A percentile compares a stretch with the other conserved stretches of the same genome.
Evolutionary conservation across 1,140 invertebrate genomes (phyloP).

Genomic region (Drosophila ercepeae): DNA sequence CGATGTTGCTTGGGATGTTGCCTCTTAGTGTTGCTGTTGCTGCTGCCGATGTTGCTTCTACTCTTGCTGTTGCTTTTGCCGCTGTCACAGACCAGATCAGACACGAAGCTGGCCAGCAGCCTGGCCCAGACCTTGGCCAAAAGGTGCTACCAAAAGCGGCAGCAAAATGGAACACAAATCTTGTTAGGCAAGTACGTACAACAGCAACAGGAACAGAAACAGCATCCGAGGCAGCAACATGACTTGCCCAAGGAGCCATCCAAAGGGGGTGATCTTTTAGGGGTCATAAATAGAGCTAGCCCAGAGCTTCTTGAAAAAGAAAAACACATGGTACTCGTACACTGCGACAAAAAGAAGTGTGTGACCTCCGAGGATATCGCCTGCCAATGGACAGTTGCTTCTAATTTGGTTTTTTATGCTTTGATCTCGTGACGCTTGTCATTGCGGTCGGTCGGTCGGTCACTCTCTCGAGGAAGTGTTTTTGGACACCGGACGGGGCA

Average conservation of each 20-base stretch:
- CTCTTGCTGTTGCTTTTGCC: neutral
- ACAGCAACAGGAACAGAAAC: neutral
- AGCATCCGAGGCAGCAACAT: conserved; percentile 19
- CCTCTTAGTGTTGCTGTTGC: conserved; percentile 34
- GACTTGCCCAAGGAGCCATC: neutral
- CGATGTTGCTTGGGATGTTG: conserved; percentile 5
- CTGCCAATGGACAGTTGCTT: conserved; percentile 40
- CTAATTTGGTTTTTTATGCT: conserved; percentile 69
- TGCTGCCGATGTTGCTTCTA: conserved; percentile 10
- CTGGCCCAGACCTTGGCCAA: conserved; percentile 24
- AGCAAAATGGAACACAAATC: conserved; percentile 46
- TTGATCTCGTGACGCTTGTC: conserved; percentile 78
- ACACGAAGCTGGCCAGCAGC: conserved; percentile 38
- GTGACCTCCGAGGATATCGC: conserved; percentile 16
- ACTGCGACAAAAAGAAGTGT: conserved; percentile 8
- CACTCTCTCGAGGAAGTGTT: conserved; percentile 2
- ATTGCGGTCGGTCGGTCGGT: conserved; percentile 39
- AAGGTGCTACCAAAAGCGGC: conserved; percentile 58
- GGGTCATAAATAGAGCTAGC: conserved; percentile 37
- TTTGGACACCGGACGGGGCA: conserved; percentile 2
- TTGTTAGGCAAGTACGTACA: conserved; percentile 33
- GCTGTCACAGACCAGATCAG: conserved; percentile 51
- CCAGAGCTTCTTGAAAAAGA: neutral
- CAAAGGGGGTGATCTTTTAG: conserved; percentile 1
- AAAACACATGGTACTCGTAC: no score